phyloP scores from a whole-genome alignment of 2,797 vertebrate genomes.

The Danio tinwini region DNA sequence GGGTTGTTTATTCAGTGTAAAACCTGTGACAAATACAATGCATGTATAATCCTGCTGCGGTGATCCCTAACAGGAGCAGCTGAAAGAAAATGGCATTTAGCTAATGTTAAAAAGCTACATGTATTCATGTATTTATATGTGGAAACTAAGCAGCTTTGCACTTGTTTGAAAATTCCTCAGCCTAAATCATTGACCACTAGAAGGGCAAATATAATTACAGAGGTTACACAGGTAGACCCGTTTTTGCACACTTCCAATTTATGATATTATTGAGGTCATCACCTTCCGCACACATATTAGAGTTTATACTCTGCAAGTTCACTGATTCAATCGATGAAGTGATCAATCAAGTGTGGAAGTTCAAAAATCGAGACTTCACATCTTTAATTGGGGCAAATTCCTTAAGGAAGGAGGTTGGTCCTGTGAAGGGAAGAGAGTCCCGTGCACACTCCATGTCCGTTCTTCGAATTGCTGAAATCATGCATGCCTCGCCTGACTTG shows the following conservation, averaged over 20 bases:
- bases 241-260: conserved; percentile 45
- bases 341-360: conserved; percentile 71
- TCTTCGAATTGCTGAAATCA: conserved; percentile 77
- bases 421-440: conserved; percentile 38
- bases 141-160: neutral
- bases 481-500: conserved; percentile 79
- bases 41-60: no score
- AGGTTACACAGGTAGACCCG: conserved; percentile 20
- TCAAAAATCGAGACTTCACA: conserved; percentile 49
- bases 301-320: conserved; percentile 80
- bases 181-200: neutral
- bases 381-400: conserved; percentile 43
- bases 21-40: no score
- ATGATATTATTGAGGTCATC: conserved; percentile 64
- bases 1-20: no score
- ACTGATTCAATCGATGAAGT: conserved; percentile 77
- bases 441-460: conserved; percentile 56
- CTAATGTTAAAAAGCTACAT: no score
- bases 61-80: no score
- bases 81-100: no score
- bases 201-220: neutral
- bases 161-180: neutral
- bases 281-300: conserved; percentile 70
- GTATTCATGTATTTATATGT: no score
- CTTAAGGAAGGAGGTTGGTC: conserved; percentile 30